Evolutionary conservation across 2,797 vertebrate species (phyloP).

Genomic region (Odontamblyopus lacepedii): DNA sequence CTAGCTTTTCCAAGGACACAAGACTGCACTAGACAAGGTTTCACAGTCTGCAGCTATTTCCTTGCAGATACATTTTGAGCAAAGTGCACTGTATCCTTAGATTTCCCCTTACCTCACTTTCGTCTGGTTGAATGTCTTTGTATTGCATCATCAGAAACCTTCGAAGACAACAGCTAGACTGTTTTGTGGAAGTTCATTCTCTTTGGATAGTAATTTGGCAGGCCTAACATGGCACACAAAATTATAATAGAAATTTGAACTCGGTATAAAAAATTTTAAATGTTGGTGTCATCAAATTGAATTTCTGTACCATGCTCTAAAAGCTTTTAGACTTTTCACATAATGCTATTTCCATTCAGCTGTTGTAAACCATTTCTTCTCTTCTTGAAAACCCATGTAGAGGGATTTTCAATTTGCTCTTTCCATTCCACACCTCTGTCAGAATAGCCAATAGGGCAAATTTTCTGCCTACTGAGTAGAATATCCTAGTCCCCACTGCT

Average conservation of each 20-base stretch:
- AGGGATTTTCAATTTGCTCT: conserved; percentile 23
- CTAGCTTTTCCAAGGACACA: conserved; percentile 39
- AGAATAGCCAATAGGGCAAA: conserved; percentile 26
- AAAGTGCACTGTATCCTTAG: not conserved
- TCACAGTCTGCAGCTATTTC: conserved; percentile 1
- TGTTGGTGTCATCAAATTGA: not conserved
- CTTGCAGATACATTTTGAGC: not conserved
- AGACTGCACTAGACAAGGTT: not conserved
- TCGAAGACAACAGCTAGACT: conserved; percentile 20
- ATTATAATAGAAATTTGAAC: conserved; percentile 5
- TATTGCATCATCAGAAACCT: conserved; percentile 42
- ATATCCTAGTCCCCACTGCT: conserved; percentile 9
- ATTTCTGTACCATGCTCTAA: not conserved
- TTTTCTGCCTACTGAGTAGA: conserved; percentile 20
- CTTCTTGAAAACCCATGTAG: conserved; percentile 19
- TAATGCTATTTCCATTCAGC: conserved; percentile 3
- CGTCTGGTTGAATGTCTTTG: conserved; percentile 37
- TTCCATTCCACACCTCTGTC: conserved; percentile 24
- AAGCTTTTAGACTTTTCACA: not conserved
- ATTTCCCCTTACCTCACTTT: conserved; percentile 3
- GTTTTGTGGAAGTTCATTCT: conserved; percentile 11
- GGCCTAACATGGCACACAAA: not conserved
- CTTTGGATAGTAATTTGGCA: conserved; percentile 12
- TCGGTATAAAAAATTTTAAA: too few species aligned
- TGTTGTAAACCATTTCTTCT: conserved; percentile 17